Evolutionary conservation across 2,888 invertebrate genomes (phyloP).

Genomic region (Orchesella flavescens): DNA sequence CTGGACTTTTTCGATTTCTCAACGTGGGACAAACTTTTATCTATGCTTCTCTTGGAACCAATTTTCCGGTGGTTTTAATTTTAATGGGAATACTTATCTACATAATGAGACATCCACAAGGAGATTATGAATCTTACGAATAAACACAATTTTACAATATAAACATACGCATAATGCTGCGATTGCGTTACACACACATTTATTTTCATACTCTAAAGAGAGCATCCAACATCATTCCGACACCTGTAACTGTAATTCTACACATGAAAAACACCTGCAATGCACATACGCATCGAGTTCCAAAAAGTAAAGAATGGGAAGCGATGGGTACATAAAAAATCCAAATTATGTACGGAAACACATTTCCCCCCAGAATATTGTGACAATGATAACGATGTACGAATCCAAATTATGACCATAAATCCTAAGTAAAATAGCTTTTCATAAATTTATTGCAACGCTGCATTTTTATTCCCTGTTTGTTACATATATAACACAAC

Average conservation of each 20-base stretch:
- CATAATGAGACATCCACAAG: background rate
- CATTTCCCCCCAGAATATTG: too few species aligned
- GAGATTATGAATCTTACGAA: constrained; percentile 26
- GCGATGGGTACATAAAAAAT: too few species aligned
- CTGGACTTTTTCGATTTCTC: constrained; percentile 29
- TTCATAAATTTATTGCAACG: background rate
- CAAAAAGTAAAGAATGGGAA: too few species aligned
- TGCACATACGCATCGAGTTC: too few species aligned
- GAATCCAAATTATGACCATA: too few species aligned
- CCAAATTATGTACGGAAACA: too few species aligned
- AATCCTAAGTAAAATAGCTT: too few species aligned
- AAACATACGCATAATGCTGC: too few species aligned
- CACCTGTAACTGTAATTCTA: too few species aligned
- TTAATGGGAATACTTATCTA: constrained; percentile 25
- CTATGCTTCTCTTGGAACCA: constrained; percentile 36
- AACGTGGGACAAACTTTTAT: constrained; percentile 4
- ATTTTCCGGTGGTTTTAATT: constrained; percentile 26
- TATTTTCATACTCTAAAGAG: background rate
- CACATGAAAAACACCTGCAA: too few species aligned
- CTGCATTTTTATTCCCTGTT: constrained; percentile 3
- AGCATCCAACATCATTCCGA: background rate
- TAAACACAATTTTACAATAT: background rate
- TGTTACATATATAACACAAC: too few species aligned
- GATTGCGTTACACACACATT: background rate
- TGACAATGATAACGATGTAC: too few species aligned